These are phyloP conservation scores for Psophia crepitans DNA, from an alignment of 2,113 vertebrate species.

Conservation along the genomic window DNA sequence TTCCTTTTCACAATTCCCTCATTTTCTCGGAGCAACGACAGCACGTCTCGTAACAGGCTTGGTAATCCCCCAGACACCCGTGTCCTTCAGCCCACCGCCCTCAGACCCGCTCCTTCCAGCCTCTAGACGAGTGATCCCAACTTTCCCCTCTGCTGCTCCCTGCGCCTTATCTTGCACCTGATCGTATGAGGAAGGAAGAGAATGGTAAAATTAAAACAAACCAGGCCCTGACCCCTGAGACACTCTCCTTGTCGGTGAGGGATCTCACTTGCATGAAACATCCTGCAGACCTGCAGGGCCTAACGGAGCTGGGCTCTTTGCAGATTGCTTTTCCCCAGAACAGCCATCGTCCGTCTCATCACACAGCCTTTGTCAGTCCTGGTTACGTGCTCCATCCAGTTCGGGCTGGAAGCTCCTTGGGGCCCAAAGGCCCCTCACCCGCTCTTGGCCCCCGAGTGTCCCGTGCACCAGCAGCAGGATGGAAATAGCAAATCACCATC, in stretches of 20 bases:
- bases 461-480: neutral
- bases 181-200: neutral
- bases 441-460: neutral
- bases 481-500: neutral
- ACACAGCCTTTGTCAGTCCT: neutral
- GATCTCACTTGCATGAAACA: neutral
- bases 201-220: neutral
- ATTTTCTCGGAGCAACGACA: neutral
- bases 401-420: neutral
- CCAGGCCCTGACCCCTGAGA: neutral
- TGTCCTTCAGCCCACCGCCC: neutral
- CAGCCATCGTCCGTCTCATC: neutral
- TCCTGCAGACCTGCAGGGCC: neutral
- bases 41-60: neutral
- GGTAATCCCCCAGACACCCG: accelerated
- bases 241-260: neutral
- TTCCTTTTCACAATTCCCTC: neutral
- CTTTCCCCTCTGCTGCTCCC: neutral
- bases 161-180: neutral
- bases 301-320: neutral
- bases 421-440: neutral
- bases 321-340: neutral
- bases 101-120: neutral
- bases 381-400: neutral
- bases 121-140: neutral